Percentiles rank a stretch among this genome's conserved stretches.
phyloP scores from a whole-genome alignment of 2,797 vertebrate species.

The Chlorospingus semifuscus region DNA sequence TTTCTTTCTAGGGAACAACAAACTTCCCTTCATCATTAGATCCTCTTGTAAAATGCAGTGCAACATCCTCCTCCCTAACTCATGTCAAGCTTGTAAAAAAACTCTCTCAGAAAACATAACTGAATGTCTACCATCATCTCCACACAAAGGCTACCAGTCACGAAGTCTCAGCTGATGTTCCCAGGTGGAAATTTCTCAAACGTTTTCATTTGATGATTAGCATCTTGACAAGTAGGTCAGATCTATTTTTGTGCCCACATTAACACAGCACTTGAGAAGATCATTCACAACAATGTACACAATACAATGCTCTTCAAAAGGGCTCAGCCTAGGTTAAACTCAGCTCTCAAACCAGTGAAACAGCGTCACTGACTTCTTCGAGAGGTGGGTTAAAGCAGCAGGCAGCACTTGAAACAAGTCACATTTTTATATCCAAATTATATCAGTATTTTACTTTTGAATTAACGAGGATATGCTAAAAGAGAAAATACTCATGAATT shows the following conservation, averaged over 20 bases:
- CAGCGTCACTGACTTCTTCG: neutral
- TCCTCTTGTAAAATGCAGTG: neutral
- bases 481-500: constrained; percentile 21
- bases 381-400: neutral
- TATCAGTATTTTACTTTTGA: neutral
- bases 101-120: neutral
- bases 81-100: neutral
- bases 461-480: neutral
- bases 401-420: neutral
- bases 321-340: neutral
- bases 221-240: neutral
- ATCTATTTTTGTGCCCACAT: neutral
- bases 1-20: neutral
- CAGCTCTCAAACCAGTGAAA: neutral
- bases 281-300: neutral
- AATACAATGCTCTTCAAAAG: neutral
- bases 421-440: neutral
- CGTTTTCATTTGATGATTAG: neutral
- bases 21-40: neutral
- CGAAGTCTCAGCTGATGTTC: neutral
- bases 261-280: neutral
- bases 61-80: neutral
- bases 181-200: neutral
- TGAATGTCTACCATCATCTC: neutral
- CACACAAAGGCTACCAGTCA: neutral